A percentile compares a stretch with the other conserved stretches of the same genome.
Conservation (phyloP, 2,113 vertebrate genomes). For the Stictonetta naevosa region DNA sequence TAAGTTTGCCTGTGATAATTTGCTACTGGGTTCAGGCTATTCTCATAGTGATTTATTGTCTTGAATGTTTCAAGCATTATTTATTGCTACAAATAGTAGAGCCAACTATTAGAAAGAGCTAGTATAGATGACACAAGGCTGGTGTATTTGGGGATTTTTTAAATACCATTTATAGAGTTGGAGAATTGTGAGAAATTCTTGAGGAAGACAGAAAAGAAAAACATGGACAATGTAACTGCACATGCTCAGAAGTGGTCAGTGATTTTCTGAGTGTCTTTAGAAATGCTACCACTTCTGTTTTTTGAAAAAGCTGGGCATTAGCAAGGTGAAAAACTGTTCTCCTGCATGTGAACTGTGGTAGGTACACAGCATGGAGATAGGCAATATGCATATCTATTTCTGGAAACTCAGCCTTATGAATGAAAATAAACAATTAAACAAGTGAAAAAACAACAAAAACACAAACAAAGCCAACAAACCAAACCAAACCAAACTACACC, state of each 20-base stretch:
- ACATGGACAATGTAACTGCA: background rate
- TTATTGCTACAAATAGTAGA: conserved; percentile 16
- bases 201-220: background rate
- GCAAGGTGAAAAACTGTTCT: background rate
- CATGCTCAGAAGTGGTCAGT: background rate
- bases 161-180: background rate
- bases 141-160: background rate
- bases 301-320: background rate
- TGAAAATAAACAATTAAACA: background rate
- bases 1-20: conserved; percentile 30
- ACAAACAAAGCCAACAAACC: background rate
- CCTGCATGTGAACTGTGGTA: background rate
- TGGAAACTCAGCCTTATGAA: background rate
- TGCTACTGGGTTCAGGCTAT: conserved; percentile 18
- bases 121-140: background rate
- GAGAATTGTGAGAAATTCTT: background rate
- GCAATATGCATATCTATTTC: background rate
- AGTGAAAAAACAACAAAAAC: background rate
- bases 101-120: background rate
- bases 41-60: conserved; percentile 10
- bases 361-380: background rate
- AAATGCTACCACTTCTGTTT: background rate
- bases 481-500: background rate
- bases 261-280: background rate
- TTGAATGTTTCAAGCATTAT: conserved; percentile 9